Conservation (phyloP, 2,113 vertebrate genomes). For the Eurystomus gularis region DNA sequence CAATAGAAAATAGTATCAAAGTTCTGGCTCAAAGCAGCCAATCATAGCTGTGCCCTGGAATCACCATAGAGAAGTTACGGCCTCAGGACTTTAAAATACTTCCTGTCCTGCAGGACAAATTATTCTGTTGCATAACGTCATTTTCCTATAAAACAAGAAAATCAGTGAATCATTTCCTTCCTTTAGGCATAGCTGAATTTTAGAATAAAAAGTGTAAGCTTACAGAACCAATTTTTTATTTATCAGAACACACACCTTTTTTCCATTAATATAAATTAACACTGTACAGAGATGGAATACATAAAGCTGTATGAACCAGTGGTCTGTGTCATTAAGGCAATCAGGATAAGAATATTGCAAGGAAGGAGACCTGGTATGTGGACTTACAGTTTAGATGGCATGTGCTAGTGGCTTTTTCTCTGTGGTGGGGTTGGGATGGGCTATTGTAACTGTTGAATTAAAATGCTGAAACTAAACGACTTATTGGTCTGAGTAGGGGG, state of each 20-base stretch:
- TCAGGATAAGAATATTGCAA: background rate
- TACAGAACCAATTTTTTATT: background rate
- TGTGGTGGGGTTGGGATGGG: background rate
- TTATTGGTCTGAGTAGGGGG: background rate
- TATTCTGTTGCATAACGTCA: background rate
- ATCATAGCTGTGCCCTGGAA: background rate
- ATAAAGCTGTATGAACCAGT: background rate
- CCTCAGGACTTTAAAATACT: background rate
- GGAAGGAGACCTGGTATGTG: background rate
- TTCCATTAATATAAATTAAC: conserved; percentile 37
- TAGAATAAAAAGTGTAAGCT: background rate
- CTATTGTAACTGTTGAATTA: background rate
- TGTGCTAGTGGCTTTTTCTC: background rate
- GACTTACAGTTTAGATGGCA: background rate
- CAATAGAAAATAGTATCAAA: background rate
- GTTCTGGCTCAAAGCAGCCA: background rate
- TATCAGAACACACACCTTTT: background rate
- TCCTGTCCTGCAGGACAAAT: background rate
- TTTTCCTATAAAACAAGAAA: background rate
- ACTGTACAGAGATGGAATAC: background rate
- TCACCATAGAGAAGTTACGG: background rate
- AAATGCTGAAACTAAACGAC: background rate
- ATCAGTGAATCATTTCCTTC: background rate
- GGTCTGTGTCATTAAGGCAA: conserved; percentile 22
- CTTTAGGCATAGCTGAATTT: background rate